Evolutionary conservation across 1,140 invertebrate genomes (phyloP), one percentile per base, ranked within the genome.

Genomic region (Drosophila fuyamai): DNA sequence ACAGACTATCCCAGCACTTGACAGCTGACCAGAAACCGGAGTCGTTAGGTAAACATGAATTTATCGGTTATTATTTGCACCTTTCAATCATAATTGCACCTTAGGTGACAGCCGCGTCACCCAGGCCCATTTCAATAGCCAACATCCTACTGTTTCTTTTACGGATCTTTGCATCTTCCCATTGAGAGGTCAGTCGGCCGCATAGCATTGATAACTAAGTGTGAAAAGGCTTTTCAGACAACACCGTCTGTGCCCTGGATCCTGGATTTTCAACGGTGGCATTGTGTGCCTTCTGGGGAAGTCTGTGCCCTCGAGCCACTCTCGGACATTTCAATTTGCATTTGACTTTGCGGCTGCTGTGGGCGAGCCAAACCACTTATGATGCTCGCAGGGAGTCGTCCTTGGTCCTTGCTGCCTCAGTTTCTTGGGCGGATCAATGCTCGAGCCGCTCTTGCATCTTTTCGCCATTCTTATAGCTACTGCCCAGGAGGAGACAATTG

Each of bases 41-140:
- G 56, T 68, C 77, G 72, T 91, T 91, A 86, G 79, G 79, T 86
- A 91, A 91, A 88, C 88, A 88, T 70, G 79, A 91, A 91, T 91
- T 91, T 91, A 91, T 77, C 88, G 88, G 75, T 91, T 91, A 91
- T 91, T 91, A 91, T 88, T 91, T 81, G 84, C 70, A 88, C 83
- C 89, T 91, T 89, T 89, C 73, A 63, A 88, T 82, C 86, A 90
- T 90, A 86, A 90, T 86, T 90, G 72, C 86, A 81, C 82, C 79
- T 67, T 71, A 70, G 73, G 79, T 75, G 84, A 80, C 80, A 72
- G 62, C 50, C 47, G 40, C 40, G 13, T 36, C 78, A 73, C n/a
- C 60, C 72, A 35, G 44, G 29, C 29, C 71, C 57, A 43, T 58
- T 63, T 46, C 51, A 74, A 66, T 85, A 57, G 54, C 44, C 55